These are phyloP conservation scores for Notoglanidium macrostoma DNA, from an alignment of 2,797 vertebrate genomes.

Conservation along the genomic window DNA sequence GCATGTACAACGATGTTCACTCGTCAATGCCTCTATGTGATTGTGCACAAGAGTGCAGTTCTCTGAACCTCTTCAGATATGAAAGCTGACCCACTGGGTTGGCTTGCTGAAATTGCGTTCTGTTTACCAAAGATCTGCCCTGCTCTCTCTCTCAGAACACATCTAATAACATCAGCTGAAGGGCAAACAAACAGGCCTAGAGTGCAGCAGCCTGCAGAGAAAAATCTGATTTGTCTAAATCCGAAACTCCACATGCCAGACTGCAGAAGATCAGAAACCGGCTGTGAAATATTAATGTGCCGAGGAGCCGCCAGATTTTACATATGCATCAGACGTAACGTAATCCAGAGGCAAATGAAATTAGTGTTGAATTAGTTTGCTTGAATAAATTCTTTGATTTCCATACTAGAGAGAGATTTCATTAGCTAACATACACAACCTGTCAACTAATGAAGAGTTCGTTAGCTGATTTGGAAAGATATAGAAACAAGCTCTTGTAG, in stretches of 20 bases:
- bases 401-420: conserved; percentile 8
- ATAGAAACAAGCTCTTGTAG: neutral
- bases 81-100: conserved; percentile 71
- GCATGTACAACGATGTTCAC: conserved; percentile 38
- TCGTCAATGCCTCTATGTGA: conserved; percentile 58
- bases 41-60: conserved; percentile 69
- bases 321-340: conserved; percentile 12
- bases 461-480: conserved; percentile 11
- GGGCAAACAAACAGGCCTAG: conserved; percentile 53
- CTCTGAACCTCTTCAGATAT: conserved; percentile 60
- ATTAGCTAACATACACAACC: conserved; percentile 3
- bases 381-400: conserved; percentile 26
- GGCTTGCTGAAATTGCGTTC: conserved; percentile 71
- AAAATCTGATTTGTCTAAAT: conserved; percentile 40
- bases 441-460: conserved; percentile 4
- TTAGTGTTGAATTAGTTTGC: conserved; percentile 28
- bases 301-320: neutral
- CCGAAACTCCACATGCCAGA: conserved; percentile 24
- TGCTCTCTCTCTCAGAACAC: conserved; percentile 62
- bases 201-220: conserved; percentile 34
- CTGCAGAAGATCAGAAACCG: conserved; percentile 36
- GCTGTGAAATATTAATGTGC: conserved; percentile 43
- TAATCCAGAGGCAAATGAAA: conserved; percentile 34
- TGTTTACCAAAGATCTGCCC: conserved; percentile 71
- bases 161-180: conserved; percentile 65